A percentile compares a stretch with the other conserved stretches of the same genome.
phyloP scores from a whole-genome alignment of 2,113 vertebrate genomes.

The Aplodontia rufa region DNA sequence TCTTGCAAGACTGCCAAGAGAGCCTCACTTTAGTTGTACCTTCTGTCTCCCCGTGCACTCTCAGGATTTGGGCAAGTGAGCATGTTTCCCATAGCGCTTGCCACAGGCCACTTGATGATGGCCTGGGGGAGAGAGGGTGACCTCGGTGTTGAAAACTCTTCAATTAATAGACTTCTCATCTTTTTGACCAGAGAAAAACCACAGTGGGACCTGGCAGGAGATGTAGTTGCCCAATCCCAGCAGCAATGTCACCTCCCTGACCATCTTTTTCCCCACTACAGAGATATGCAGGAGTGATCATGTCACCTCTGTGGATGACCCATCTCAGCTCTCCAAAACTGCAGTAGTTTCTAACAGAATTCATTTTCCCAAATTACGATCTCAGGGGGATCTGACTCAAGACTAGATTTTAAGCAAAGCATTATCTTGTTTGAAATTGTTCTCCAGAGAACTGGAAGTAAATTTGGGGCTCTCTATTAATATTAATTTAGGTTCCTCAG shows the following conservation, averaged over 20 bases:
- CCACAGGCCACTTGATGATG: not conserved
- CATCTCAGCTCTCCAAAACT: not conserved
- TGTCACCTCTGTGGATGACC: not conserved
- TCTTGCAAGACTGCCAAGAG: too few species aligned
- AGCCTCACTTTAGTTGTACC: too few species aligned
- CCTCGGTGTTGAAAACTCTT: not conserved
- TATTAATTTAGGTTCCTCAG: not conserved
- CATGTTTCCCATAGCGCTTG: not conserved
- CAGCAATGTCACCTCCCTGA: not conserved
- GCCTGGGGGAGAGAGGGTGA: not conserved
- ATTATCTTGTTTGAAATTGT: not conserved
- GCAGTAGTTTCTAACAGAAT: not conserved
- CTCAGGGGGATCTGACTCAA: not conserved
- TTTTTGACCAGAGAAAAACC: not conserved
- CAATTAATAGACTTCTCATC: not conserved
- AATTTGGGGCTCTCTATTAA: not conserved
- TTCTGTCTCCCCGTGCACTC: too few species aligned
- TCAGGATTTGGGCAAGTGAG: too few species aligned
- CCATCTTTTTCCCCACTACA: not conserved
- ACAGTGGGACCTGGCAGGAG: too few species aligned
- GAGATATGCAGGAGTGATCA: not conserved
- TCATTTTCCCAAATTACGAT: not conserved
- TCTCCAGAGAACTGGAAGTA: constrained; percentile 21
- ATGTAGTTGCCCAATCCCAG: not conserved
- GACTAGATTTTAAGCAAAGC: not conserved